Evolutionary conservation across 2,113 vertebrate species (phyloP).

Genomic region (Strix uralensis): DNA sequence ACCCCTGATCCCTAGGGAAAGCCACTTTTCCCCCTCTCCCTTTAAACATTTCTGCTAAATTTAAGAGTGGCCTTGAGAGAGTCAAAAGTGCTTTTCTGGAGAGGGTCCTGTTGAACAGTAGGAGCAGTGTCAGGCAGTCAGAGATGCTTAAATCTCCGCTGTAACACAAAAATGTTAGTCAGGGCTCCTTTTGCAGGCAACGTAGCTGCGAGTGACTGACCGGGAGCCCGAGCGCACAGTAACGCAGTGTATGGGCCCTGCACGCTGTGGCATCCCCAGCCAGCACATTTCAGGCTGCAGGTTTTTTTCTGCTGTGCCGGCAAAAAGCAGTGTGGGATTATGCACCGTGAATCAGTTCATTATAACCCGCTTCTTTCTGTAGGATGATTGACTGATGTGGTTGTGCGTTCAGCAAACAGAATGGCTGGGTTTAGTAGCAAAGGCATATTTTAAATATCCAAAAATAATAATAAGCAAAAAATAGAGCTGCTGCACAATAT

Average conservation of each 20-base stretch:
- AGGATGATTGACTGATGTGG: not conserved
- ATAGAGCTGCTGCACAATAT: not conserved
- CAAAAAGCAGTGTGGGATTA: not conserved
- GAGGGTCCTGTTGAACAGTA: not conserved
- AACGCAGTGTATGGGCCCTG: not conserved
- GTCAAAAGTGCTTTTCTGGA: not conserved
- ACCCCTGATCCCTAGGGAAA: not conserved
- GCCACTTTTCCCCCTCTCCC: not conserved
- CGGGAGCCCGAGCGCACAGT: not conserved
- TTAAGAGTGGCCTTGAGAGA: not conserved
- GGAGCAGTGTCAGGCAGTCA: not conserved
- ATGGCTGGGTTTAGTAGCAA: not conserved
- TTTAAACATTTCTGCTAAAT: not conserved
- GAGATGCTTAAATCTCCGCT: not conserved
- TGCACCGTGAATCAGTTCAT: not conserved
- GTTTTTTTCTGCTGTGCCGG: not conserved
- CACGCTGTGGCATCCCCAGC: not conserved
- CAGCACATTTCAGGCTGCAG: not conserved
- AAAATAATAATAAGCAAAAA: conserved; percentile 4
- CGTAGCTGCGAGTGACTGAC: not conserved
- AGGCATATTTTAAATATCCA: not conserved
- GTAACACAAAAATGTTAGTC: not conserved
- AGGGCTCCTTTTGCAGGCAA: not conserved
- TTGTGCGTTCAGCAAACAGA: not conserved
- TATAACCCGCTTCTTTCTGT: not conserved